Evolutionary conservation across 2,113 vertebrate genomes (phyloP).

Genomic region (Clupea harengus): DNA sequence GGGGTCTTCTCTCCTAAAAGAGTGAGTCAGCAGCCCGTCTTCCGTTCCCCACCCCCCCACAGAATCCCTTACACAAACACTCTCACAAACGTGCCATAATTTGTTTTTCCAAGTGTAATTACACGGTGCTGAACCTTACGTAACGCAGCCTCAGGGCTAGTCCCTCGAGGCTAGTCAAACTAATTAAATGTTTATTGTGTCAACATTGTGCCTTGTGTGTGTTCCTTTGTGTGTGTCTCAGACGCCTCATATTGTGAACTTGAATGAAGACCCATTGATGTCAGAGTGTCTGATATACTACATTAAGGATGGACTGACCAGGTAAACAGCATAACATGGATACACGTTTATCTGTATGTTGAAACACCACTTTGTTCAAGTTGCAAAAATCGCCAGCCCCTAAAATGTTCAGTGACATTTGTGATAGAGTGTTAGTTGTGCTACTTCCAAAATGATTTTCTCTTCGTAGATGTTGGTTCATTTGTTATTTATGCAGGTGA

Average conservation of each 20-base stretch:
- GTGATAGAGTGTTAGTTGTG: not conserved
- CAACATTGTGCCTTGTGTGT: not conserved
- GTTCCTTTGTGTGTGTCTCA: conserved; percentile 37
- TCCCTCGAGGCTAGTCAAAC: not conserved
- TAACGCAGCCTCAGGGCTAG: not conserved
- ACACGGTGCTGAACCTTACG: not conserved
- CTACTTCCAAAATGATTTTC: not conserved
- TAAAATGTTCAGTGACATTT: not conserved
- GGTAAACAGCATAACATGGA: conserved; percentile 53
- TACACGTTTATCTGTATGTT: no score
- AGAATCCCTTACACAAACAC: not conserved
- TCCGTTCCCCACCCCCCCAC: not conserved
- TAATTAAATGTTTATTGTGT: conserved; percentile 10
- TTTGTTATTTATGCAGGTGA: not conserved
- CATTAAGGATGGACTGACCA: conserved; percentile 82
- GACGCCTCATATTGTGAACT: conserved; percentile 83
- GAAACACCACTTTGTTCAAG: no score
- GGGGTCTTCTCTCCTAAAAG: conserved; percentile 90
- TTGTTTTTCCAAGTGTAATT: not conserved
- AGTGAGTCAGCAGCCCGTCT: conserved; percentile 57
- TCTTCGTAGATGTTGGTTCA: not conserved
- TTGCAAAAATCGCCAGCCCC: not conserved
- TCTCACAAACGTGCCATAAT: conserved; percentile 8
- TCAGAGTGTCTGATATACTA: conserved; percentile 84
- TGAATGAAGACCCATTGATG: conserved; percentile 86